A percentile compares a stretch with the other conserved stretches of the same genome.
Evolutionary conservation across 2,888 invertebrate species (phyloP).

Genomic region (Ennomos erosarius): DNA sequence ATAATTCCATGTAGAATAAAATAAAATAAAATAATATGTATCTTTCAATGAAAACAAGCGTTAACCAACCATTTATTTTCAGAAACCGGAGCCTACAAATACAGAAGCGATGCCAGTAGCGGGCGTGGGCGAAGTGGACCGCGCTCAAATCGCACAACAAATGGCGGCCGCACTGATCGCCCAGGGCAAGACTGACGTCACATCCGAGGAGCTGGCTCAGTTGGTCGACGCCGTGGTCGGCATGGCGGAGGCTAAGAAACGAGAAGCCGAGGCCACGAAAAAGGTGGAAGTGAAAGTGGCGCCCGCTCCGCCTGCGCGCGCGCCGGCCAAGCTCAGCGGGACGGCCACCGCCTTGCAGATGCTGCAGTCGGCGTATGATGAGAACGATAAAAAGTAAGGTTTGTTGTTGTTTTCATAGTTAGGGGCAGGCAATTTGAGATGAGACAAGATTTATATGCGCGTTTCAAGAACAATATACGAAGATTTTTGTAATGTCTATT

Average conservation of each 20-base stretch:
- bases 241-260: conserved; percentile 78
- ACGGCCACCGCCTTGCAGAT: conserved; percentile 76
- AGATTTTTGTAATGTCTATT: too few relatives aligned
- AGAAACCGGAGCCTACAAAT: conserved; percentile 26
- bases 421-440: too few relatives aligned
- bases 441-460: too few relatives aligned
- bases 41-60: too few relatives aligned
- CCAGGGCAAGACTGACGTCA: conserved; percentile 92
- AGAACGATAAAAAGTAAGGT: conserved; percentile 67
- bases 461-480: too few relatives aligned
- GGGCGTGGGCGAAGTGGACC: conserved; percentile 90
- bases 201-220: conserved; percentile 91
- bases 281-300: conserved; percentile 29
- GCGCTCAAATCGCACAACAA: conserved; percentile 91
- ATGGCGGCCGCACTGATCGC: conserved; percentile 92
- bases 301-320: conserved; percentile 8
- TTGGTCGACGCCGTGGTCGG: conserved; percentile 91
- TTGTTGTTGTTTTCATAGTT: background rate
- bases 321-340: conserved; percentile 36
- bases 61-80: background rate
- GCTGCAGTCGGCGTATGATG: conserved; percentile 78
- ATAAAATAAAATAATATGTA: too few relatives aligned
- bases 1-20: too few relatives aligned
- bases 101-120: conserved; percentile 87
- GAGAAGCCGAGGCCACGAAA: conserved; percentile 59